Evolutionary conservation across 1,140 invertebrate genomes (phyloP).

Genomic region (Anastrepha obliqua): DNA sequence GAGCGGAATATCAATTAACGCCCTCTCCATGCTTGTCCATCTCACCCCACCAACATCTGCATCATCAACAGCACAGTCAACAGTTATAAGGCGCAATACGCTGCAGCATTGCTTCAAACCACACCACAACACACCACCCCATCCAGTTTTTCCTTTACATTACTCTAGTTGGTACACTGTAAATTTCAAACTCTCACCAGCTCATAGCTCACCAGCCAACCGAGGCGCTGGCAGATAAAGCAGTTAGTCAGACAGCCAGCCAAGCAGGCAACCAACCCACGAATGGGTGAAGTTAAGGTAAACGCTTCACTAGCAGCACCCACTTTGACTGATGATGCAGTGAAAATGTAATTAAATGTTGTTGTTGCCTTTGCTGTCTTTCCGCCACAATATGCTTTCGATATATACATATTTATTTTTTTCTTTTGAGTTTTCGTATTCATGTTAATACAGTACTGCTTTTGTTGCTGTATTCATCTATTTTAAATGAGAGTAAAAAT

Average conservation of each 20-base stretch:
- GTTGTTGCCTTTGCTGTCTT: conserved; percentile 11
- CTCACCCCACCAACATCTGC: not conserved
- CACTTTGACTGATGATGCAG: conserved; percentile 52
- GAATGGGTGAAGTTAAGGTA: conserved; percentile 24
- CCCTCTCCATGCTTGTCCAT: not conserved
- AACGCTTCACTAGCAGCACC: conserved; percentile 30
- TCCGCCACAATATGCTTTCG: not conserved
- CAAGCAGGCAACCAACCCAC: not conserved
- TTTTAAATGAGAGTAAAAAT: too few relatives aligned
- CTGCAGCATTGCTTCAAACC: not conserved
- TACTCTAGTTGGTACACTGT: not conserved
- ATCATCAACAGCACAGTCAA: not conserved
- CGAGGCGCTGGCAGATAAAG: not conserved
- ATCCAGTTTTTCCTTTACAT: too few relatives aligned
- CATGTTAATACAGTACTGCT: too few relatives aligned
- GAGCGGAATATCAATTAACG: conserved; percentile 53
- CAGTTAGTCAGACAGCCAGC: not conserved
- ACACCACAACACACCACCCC: not conserved
- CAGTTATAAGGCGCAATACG: not conserved
- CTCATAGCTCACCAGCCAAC: conserved; percentile 17
- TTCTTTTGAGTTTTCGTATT: too few relatives aligned
- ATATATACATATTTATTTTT: too few relatives aligned
- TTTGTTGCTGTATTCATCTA: too few relatives aligned
- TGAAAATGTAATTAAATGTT: conserved; percentile 48
- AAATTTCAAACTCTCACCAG: conserved; percentile 10